These are phyloP conservation scores for Notodonta ziczac DNA, from an alignment of 2,888 invertebrate species.

Conservation along the genomic window DNA sequence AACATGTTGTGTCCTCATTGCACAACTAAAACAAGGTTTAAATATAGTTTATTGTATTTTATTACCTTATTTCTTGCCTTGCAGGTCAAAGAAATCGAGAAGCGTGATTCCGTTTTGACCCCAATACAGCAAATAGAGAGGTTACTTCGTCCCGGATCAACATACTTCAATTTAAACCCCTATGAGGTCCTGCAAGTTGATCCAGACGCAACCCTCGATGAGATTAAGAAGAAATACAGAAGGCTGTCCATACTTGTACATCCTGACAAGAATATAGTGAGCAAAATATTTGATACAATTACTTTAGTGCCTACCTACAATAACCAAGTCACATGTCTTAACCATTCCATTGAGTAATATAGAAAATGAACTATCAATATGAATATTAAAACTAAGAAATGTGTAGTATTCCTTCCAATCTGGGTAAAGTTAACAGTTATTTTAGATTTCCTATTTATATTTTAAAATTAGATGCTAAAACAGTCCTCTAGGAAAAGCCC, in stretches of 20 bases:
- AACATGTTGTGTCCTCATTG: neutral
- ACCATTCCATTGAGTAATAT: neutral
- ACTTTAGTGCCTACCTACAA: neutral
- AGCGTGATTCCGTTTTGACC: slow-evolving; percentile 97
- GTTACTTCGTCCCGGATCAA: slow-evolving; percentile 97
- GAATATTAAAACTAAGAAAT: neutral
- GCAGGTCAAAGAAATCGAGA: slow-evolving; percentile 99
- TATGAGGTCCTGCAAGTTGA: slow-evolving; percentile 96
- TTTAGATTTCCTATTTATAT: slow-evolving; percentile 1
- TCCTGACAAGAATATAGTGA: slow-evolving; percentile 97
- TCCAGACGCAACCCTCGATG: slow-evolving; percentile 94
- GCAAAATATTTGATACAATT: slow-evolving; percentile 27
- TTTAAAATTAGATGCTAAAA: slow-evolving; percentile 4
- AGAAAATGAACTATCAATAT: neutral
- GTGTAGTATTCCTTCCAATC: neutral
- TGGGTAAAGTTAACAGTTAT: neutral
- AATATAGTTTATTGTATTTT: too few species aligned
- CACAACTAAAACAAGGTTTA: neutral
- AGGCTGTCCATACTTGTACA: slow-evolving; percentile 98
- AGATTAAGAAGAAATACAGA: slow-evolving; percentile 98
- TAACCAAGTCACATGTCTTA: neutral
- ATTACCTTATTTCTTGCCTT: slow-evolving; percentile 27
- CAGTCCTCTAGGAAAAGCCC: slow-evolving; percentile 34
- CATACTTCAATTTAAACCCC: slow-evolving; percentile 99
- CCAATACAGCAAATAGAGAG: slow-evolving; percentile 99